Base-by-base conservation (phyloP, 1,140 invertebrate species). In the Druon quercuslanigerum region DNA sequence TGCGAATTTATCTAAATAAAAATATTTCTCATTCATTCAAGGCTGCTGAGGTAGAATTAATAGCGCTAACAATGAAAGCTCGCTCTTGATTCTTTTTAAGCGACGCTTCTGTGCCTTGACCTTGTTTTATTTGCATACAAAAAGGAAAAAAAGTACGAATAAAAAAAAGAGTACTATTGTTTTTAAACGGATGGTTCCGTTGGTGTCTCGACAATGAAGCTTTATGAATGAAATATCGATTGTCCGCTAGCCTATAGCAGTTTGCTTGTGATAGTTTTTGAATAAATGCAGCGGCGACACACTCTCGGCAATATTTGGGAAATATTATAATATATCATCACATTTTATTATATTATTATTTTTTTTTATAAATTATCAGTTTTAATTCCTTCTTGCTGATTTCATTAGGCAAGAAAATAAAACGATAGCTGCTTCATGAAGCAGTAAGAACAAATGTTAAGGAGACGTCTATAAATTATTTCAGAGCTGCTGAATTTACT, bases 151-250 rank as follows among this genome's bases (percentile, higher is more conserved):
- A 66, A 33, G 25, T 33, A 0, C 5, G 25, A 33, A 33, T 33
- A 66, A 60, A 66, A 66, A 14, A 66, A 25, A 66, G 57, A 66
- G 20, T 40, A 20, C 19, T 16, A 66, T 66, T 66, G 57, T 66
- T 66, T 66, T 66, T 66, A 66, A 66, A 33, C 25, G 25, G 25
- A 66, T 25, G 57, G 20, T 66, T 66, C 25, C 20, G 57, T 25
- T 25, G 20, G 13, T 66, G 13, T 66, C 20, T 66, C 20, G 40
- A 66, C 57, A 66, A 66, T 66, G 57, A 66, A 66, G 40, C 57
- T 13, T 20, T 66, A 66, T 66, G 57, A 66, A 66, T 66, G 57
- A 66, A 66, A 66, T 66, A 66, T 66, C 57, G 57, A 66, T 66
- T 66, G 57, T 66, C 57, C 57, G 57, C 57, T 66, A 66, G 25